A percentile compares a stretch with the other conserved stretches of the same genome.
These are phyloP conservation scores for Cnemophilus loriae DNA, from an alignment of 2,113 vertebrate genomes.

Conservation along the genomic window DNA sequence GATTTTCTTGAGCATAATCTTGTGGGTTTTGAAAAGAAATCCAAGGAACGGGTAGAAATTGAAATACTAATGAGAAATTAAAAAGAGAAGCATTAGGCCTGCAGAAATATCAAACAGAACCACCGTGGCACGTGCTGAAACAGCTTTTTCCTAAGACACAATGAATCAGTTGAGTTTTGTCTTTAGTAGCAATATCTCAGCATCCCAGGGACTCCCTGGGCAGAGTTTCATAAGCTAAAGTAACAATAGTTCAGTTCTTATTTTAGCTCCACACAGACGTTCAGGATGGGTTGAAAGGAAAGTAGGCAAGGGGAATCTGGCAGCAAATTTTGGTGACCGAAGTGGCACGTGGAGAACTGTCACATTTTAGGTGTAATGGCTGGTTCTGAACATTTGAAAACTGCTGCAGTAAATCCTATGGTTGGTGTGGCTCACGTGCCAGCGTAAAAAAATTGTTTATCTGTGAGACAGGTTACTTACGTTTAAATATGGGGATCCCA, in stretches of 20 bases:
- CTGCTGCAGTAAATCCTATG: not conserved
- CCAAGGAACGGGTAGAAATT: slow-evolving; percentile 74
- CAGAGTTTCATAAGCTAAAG: not conserved
- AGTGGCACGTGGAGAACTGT: rapidly evolving
- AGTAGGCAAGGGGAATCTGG: not conserved
- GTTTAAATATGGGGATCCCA: slow-evolving; percentile 68
- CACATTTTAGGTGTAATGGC: not conserved
- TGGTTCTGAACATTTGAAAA: not conserved
- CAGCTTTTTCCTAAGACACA: not conserved
- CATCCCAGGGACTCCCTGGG: not conserved
- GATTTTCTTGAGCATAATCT: slow-evolving; percentile 69
- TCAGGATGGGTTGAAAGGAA: not conserved
- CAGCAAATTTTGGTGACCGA: not conserved
- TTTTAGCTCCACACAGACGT: not conserved
- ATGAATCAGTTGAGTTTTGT: not conserved
- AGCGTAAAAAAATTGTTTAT: not conserved
- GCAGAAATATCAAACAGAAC: not conserved
- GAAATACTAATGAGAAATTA: slow-evolving; percentile 62
- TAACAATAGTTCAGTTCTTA: not conserved
- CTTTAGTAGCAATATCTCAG: not conserved
- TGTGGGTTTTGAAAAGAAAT: slow-evolving; percentile 70
- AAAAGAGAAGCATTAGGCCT: not conserved
- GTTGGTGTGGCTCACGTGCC: not conserved
- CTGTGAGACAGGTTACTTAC: slow-evolving; percentile 35
- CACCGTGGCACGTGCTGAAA: not conserved